Base-by-base conservation (phyloP, 53 echinoderm and acorn worm species). In the Stichopus horrens region DNA sequence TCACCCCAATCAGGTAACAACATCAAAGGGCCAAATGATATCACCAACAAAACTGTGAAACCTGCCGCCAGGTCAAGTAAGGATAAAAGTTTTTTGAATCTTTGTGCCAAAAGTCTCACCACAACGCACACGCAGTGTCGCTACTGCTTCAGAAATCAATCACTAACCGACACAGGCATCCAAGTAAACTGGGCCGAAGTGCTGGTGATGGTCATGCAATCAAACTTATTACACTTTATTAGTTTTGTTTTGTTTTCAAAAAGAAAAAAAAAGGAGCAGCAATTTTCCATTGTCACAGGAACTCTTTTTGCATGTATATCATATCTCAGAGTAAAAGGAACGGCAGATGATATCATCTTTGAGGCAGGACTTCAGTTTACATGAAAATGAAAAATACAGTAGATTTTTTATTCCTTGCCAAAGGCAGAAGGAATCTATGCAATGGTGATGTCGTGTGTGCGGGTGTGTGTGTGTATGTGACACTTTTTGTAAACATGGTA, bases 11-110 rank as follows among this genome's bases (percentile, higher is more conserved):
- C 91, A 59, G 91, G 86, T 87, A 93, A 91, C 74, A 86, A 56
- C 55, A 81, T 86, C 83, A 88, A 88, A 53, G 94, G 93, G 54
- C 81, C 93, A 83, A 95, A 96, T 86, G 98, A 92, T 57, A 92
- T 95, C 74, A 82, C 93, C 74, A 96, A 96, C 89, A 92, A 96
- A 67, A 92, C 96, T 55, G 93, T 95, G 95, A 96, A 86, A 16
- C 86, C 74, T 51, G 73, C 86, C n/a, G 54, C 73, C 23, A 71
- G 86, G 52, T 86, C 86, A 86, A 86, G 86, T 86, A 86, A 86
- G 86, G 56, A 54, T 23, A n/a, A 76, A 76, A 14, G 21, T 19
- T 18, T 59, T 83, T 22, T 63, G 23, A 63, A 20, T 23, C 2
- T 83, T 83, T 14, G 23, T 11, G 37, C 21, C 57, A 83, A 82